Base-by-base conservation (phyloP, 2,113 vertebrate genomes). In the Hiodon alosoides region DNA sequence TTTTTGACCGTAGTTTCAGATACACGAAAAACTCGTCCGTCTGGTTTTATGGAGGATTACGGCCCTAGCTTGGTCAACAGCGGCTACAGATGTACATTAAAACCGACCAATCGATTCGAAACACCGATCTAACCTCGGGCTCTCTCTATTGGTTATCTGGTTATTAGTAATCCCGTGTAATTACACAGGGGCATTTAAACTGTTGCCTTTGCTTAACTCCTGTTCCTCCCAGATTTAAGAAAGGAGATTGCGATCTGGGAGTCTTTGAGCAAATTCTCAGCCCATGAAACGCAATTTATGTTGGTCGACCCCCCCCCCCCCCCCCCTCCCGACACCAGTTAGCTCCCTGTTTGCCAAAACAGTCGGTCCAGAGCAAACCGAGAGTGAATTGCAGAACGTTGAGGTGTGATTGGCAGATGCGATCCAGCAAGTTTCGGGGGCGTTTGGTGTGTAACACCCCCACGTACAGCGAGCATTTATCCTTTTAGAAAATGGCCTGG, bases 281-380 rank as follows among this genome's bases (percentile, higher is more conserved):
- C 53, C 31, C 31, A 48, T 84, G 86, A 86, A 90, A 89, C 72
- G 51, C 79, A 84, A 87, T 0, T 31, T 0, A 31, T 1, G 31
- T 31, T 0, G 31, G 31, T 31, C 31, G 31, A 31, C 31, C 31
- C 31, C 31, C 31, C 31, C 31, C 31, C 31, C 31, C 31, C 31
- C 31, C 31, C 31, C 31, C 31, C 31, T 2, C 31, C 31, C 31
- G 31, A 31, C 31, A 31, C 31, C 31, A 31, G 31, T 2, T 31
- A 31, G 31, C 31, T 31, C 31, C 31, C 31, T 31, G 31, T 31
- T 31, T 31, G 31, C 31, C 31, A 31, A 31, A 31, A 31, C 31
- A 31, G 31, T 31, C 31, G 31, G 31, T 31, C 31, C 31, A 31
- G 0, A 31, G 31, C 31, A 31, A 31, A 31, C 31, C 31, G 31